Evolutionary conservation across 2,888 invertebrate genomes (phyloP).

Genomic region (Ophion ventricosus): DNA sequence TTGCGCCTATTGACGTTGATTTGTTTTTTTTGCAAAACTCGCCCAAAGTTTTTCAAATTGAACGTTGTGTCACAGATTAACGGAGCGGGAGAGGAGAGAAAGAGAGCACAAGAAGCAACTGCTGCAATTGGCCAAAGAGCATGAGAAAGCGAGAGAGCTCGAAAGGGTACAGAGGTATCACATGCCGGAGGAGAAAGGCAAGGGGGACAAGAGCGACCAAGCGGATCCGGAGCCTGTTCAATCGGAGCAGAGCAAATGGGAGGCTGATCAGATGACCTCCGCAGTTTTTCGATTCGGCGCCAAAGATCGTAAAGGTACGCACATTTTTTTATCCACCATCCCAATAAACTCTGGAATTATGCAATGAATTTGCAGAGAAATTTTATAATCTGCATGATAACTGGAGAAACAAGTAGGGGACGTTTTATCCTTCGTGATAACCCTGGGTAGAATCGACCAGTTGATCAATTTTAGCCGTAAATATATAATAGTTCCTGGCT

Average conservation of each 20-base stretch:
- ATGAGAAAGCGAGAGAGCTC: slow-evolving; percentile 96
- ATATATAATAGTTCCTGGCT: no score
- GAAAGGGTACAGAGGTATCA: slow-evolving; percentile 97
- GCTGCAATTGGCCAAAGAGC: slow-evolving; percentile 95
- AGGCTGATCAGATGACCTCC: slow-evolving; percentile 97
- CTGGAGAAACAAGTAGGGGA: no score
- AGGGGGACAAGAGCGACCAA: slow-evolving; percentile 91
- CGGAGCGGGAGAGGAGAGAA: slow-evolving; percentile 93
- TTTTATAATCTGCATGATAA: no score
- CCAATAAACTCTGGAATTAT: no score
- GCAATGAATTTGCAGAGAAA: no score
- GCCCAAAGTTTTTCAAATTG: slow-evolving; percentile 5
- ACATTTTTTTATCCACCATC: background rate
- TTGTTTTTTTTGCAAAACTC: background rate
- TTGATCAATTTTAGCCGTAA: no score
- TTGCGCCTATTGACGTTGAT: background rate
- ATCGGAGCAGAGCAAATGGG: slow-evolving; percentile 97
- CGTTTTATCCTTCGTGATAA: no score
- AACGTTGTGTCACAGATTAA: slow-evolving; percentile 86
- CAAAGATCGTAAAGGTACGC: slow-evolving; percentile 88
- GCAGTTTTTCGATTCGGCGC: slow-evolving; percentile 97
- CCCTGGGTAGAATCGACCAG: no score
- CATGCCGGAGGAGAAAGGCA: slow-evolving; percentile 95
- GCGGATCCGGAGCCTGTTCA: slow-evolving; percentile 87
- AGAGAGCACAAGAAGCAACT: slow-evolving; percentile 96